Conservation (phyloP, 2,888 invertebrate species). For the Plagodis dolabraria region DNA sequence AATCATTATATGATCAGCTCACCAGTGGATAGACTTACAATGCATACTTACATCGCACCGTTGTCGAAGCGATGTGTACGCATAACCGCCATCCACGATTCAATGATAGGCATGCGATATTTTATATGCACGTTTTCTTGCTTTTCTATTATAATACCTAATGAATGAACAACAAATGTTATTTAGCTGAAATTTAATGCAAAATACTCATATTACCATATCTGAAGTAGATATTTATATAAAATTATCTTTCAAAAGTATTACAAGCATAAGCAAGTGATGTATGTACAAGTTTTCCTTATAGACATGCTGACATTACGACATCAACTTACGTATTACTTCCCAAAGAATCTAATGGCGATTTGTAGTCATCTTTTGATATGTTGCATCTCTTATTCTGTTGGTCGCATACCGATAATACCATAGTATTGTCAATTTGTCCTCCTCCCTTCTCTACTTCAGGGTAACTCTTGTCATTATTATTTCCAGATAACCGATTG, state of each 20-base stretch:
- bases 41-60: constrained; percentile 72
- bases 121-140: constrained; percentile 53
- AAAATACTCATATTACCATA: constrained; percentile 14
- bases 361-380: constrained; percentile 66
- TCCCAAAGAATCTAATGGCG: constrained; percentile 70
- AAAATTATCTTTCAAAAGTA: neutral
- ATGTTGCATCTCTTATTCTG: constrained; percentile 27
- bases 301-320: constrained; percentile 4
- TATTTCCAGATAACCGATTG: constrained; percentile 5
- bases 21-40: constrained; percentile 54
- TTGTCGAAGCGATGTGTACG: constrained; percentile 61
- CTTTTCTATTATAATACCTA: constrained; percentile 53
- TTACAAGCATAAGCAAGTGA: constrained; percentile 13
- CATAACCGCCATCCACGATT: constrained; percentile 59
- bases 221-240: constrained; percentile 4
- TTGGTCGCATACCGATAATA: constrained; percentile 16
- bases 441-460: constrained; percentile 41
- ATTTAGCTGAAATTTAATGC: constrained; percentile 31
- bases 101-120: constrained; percentile 46
- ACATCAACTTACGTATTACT: constrained; percentile 60
- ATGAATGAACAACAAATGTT: constrained; percentile 45
- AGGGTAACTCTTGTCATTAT: constrained; percentile 2
- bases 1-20: constrained; percentile 9
- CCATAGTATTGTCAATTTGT: constrained; percentile 16
- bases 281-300: constrained; percentile 6